These are phyloP conservation scores for Drosophila kanapiae DNA, from an alignment of 1,140 invertebrate genomes.

Conservation along the genomic window DNA sequence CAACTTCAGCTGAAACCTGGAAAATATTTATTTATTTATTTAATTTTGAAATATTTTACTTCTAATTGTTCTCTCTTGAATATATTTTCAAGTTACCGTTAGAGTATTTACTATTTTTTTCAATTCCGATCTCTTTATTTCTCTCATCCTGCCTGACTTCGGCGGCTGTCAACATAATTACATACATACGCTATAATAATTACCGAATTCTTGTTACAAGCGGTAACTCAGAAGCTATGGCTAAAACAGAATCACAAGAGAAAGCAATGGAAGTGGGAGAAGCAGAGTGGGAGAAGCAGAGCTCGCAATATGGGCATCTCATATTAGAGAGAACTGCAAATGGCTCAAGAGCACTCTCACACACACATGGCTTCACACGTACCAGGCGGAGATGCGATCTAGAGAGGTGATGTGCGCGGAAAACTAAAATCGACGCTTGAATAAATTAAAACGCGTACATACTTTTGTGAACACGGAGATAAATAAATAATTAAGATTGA, in stretches of 20 bases:
- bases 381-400: too few relatives aligned
- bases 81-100: too few relatives aligned
- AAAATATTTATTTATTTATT: conserved; percentile 76
- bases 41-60: not conserved
- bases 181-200: conserved; percentile 84
- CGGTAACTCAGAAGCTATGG: not conserved
- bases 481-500: too few relatives aligned
- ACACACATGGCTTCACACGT: not conserved
- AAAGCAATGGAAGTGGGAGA: not conserved
- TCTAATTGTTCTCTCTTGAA: not conserved
- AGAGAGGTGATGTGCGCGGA: not conserved
- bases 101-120: conserved; percentile 11
- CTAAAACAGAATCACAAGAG: not conserved
- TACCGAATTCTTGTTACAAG: conserved; percentile 75
- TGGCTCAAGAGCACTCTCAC: conserved; percentile 36
- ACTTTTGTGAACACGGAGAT: not conserved
- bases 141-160: conserved; percentile 26
- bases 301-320: conserved; percentile 51
- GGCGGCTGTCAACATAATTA: conserved; percentile 56
- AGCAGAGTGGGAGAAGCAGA: conserved; percentile 7
- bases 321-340: conserved; percentile 77
- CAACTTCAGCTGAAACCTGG: conserved; percentile 87
- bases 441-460: too few relatives aligned
- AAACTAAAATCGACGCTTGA: not conserved
- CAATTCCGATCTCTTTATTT: not conserved